Base-by-base conservation (phyloP, 2,797 vertebrate species). In the Antrozous pallidus region DNA sequence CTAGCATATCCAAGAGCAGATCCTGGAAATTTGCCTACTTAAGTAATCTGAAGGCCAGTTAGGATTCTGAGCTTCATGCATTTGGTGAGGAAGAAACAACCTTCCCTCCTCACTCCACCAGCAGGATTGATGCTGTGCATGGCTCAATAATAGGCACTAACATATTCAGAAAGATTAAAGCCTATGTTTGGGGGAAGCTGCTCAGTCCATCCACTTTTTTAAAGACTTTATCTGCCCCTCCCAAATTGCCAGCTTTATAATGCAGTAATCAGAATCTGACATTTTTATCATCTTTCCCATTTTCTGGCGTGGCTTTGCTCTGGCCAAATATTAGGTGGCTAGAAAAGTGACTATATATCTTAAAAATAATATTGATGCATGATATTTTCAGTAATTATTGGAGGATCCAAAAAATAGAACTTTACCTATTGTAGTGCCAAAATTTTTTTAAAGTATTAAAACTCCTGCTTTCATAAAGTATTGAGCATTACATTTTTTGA, bases 361-460 rank as follows among this genome's bases (percentile, higher is more conserved):
- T 95, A 89, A 90, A 85, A 24, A 58, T 82, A 87, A 79, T 84
- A 58, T 5, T 80, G 24, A 92, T 56, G 4, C 73, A 45, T 61
- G 54, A 47, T 75, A n/a, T 74, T 88, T 67, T 85, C 33, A 86
- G 13, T 67, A 82, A 81, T 77, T 71, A 45, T 17, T 61, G 18
- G 40, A 70, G 17, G 14, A 73, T 91, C 36, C 79, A 77, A 63
- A 69, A 93, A 87, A 86, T 65, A 74, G 11, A 81, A 65, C 63
- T 75, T 79, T 54, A 80, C 24, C 54, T 84, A 36, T 17, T 47
- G 2, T 80, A 71, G 36, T 75, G 33, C 26, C 58, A 75, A 93
- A 83, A 79, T 86, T 75, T 82, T 47, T 11, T 26, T 10, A 82
- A 82, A 58, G 11, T 51, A 49, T 88, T 33, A 36, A 89, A 89